Conservation (phyloP, 2,113 vertebrate species). For the Regulus satrapa region DNA sequence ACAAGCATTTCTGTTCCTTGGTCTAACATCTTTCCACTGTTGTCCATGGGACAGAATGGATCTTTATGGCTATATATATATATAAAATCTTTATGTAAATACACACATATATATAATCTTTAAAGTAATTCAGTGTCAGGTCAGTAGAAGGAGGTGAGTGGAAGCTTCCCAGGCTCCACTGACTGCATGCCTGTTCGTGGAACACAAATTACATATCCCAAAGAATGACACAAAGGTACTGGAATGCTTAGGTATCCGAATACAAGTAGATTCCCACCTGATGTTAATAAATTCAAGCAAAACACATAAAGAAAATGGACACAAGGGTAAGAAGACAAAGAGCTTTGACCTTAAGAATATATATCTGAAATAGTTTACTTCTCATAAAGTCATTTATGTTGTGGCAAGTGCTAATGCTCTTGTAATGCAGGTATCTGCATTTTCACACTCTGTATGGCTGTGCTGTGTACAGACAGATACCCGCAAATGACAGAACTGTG, state of each 20-base stretch:
- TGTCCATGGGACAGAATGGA: background rate
- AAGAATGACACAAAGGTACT: background rate
- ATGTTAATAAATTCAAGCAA: background rate
- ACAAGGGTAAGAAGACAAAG: background rate
- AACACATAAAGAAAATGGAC: background rate
- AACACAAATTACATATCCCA: background rate
- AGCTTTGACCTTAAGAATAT: background rate
- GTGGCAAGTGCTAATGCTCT: background rate
- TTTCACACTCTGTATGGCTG: background rate
- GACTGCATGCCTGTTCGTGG: rapidly evolving
- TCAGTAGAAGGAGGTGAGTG: background rate
- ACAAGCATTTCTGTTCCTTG: background rate
- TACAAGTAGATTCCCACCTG: background rate
- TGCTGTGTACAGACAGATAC: background rate
- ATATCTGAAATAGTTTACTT: background rate
- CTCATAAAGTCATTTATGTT: background rate
- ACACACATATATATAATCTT: too few relatives aligned
- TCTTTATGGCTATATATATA: background rate
- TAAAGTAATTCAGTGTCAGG: background rate
- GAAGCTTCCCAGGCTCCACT: background rate
- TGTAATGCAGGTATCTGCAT: background rate
- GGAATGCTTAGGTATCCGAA: background rate
- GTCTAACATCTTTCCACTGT: background rate
- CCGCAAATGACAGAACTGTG: background rate
- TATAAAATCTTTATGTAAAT: background rate